These are phyloP conservation scores for Lerema accius DNA, from an alignment of 1,140 invertebrate genomes.

Conservation along the genomic window DNA sequence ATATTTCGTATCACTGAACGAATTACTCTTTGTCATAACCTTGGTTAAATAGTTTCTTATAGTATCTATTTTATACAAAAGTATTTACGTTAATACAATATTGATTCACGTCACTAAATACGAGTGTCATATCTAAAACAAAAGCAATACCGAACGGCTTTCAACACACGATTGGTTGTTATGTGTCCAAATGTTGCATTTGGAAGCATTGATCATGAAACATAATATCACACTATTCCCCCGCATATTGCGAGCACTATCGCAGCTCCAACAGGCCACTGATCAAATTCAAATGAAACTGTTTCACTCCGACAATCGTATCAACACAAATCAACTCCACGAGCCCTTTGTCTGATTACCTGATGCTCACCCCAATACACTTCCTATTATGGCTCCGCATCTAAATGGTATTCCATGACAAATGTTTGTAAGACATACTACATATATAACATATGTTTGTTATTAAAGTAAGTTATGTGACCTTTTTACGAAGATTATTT, in stretches of 20 bases:
- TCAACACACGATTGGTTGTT: slow-evolving; percentile 24
- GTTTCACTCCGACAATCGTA: slow-evolving; percentile 73
- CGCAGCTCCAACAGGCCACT: slow-evolving; percentile 66
- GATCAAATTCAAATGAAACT: slow-evolving; percentile 78
- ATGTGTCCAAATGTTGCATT: slow-evolving; percentile 31
- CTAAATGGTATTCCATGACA: too few species aligned
- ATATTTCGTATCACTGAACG: too few species aligned
- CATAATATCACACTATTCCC: slow-evolving; percentile 36
- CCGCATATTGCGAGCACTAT: slow-evolving; percentile 65
- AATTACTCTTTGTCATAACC: too few species aligned
- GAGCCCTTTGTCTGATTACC: slow-evolving; percentile 53
- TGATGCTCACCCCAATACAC: slow-evolving; percentile 46
- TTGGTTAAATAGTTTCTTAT: too few species aligned
- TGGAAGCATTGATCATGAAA: slow-evolving; percentile 28
- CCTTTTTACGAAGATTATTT: not conserved
- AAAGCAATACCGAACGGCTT: slow-evolving; percentile 1
- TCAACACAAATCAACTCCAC: slow-evolving; percentile 69
- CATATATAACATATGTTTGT: not conserved
- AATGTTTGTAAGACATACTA: too few species aligned
- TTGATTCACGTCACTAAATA: slow-evolving; percentile 30
- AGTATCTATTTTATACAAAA: too few species aligned
- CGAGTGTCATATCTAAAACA: slow-evolving; percentile 11
- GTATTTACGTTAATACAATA: too few species aligned
- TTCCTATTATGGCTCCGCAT: slow-evolving; percentile 16
- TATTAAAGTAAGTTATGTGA: not conserved